Base-by-base conservation (phyloP, 2,888 invertebrate species). In the Periphyllus acericola region DNA sequence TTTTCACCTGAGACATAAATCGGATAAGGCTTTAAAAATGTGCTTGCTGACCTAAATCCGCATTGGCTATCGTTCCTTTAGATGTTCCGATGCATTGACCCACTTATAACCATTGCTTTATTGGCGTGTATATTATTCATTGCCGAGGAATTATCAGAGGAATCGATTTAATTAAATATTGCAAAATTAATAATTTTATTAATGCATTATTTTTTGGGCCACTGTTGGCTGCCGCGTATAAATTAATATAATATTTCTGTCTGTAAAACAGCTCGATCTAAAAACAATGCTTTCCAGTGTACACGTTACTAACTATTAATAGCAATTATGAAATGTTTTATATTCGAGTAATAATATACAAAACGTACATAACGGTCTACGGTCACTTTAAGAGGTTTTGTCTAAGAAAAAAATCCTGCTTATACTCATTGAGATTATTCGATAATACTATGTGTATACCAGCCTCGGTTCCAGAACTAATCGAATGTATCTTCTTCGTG, bases 61-160 rank as follows among this genome's bases (percentile, higher is more conserved):
- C 80, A 40, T 32, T 55, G 72, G 80, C 74, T 40, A 87, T 87
- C 72, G 80, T 87, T 60, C 72, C 80, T 87, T 71, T 74, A 79
- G 71, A 86, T 40, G 36, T 80, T 74, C 40, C 36, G 32, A 32
- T 34, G 68, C 71, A 32, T 34, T 80, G 86, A 87, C 86, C 86
- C 80, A 87, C 86, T 80, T 87, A 55, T 29, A 19, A n/a, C 3
- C 17, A 78, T 46, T 52, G n/a, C 78, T 78, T 2, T 36, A 66
- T 6, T 32, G 6, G 21, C 8, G 29, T 32, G 19, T 9, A 21
- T 60, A 55, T 79, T 60, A 79, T 60, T 55, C 60, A 32, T 79
- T 32, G 55, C 32, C 34, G 9, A 19, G 72, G 5, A 66, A 25
- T 66, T 1, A 66, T 66, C 6, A 66, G 5, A 60, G 19, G 19